Conservation (phyloP, 1,140 invertebrate genomes). For the Drosophila malerkotliana region DNA sequence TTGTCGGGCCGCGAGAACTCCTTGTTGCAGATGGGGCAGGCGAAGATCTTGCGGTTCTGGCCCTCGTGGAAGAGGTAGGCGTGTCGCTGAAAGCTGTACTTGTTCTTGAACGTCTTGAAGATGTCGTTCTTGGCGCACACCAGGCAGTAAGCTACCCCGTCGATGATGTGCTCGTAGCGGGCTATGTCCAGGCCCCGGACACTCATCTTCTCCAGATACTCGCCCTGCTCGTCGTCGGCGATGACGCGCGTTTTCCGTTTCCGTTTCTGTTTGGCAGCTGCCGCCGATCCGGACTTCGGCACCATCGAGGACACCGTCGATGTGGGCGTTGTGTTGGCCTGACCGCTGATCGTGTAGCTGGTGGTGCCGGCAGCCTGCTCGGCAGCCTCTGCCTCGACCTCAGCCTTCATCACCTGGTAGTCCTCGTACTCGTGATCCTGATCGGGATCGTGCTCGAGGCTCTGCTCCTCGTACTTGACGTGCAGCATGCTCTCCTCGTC, state of each 20-base stretch:
- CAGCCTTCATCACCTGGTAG: constrained; percentile 67
- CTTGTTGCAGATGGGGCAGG: constrained; percentile 94
- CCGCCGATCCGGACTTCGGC: constrained; percentile 52
- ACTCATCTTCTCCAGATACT: constrained; percentile 95
- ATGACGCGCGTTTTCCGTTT: constrained; percentile 90
- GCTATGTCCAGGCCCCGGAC: constrained; percentile 94
- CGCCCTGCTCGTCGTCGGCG: constrained; percentile 92
- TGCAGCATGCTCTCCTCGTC: constrained; percentile 61
- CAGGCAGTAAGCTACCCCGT: constrained; percentile 94
- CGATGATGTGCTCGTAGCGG: constrained; percentile 93
- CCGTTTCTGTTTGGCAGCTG: constrained; percentile 85
- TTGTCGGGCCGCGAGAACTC: constrained; percentile 96
- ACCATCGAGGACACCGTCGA: constrained; percentile 38
- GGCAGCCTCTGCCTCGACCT: constrained; percentile 59
- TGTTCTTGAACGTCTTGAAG: constrained; percentile 96
- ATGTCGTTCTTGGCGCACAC: constrained; percentile 95
- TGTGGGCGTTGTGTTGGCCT: constrained; percentile 15
- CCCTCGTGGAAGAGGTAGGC: constrained; percentile 96
- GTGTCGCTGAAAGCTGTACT: constrained; percentile 96
- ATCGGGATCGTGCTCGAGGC: constrained; percentile 69
- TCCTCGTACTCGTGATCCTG: constrained; percentile 67
- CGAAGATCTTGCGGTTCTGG: constrained; percentile 95
- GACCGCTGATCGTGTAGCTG: constrained; percentile 53
- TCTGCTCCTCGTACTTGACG: constrained; percentile 62
- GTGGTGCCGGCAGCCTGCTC: constrained; percentile 57